Evolutionary conservation across 2,797 vertebrate genomes (phyloP).

Genomic region (Phaenicophaeus curvirostris): DNA sequence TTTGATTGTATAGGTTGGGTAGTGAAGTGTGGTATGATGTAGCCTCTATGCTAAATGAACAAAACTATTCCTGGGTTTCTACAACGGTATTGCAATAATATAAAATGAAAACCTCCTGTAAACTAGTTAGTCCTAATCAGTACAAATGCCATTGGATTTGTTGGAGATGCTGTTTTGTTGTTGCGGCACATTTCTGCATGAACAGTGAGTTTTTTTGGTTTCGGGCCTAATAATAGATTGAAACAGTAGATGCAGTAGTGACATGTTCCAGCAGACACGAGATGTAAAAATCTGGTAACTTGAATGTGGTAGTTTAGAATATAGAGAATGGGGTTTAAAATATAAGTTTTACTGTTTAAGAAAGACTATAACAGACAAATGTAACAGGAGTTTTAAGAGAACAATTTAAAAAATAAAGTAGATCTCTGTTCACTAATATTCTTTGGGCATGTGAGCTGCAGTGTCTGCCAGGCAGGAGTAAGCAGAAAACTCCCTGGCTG

Average conservation of each 20-base stretch:
- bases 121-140: neutral
- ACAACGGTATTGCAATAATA: neutral
- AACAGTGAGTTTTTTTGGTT: conserved; percentile 16
- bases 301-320: neutral
- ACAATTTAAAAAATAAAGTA: neutral
- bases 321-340: neutral
- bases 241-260: neutral
- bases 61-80: neutral
- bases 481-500: neutral
- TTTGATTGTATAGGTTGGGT: neutral
- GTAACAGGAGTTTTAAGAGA: neutral
- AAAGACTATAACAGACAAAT: neutral
- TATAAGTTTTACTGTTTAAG: neutral
- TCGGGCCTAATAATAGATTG: neutral
- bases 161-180: neutral
- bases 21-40: neutral
- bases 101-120: neutral
- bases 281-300: neutral
- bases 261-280: neutral
- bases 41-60: neutral
- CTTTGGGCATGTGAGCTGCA: neutral
- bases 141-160: neutral
- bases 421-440: neutral
- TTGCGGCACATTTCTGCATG: neutral
- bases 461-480: neutral